A percentile compares a stretch with the other conserved stretches of the same genome.
These are phyloP conservation scores for Coleophora flavipennella DNA, from an alignment of 2,888 invertebrate species.

Conservation along the genomic window DNA sequence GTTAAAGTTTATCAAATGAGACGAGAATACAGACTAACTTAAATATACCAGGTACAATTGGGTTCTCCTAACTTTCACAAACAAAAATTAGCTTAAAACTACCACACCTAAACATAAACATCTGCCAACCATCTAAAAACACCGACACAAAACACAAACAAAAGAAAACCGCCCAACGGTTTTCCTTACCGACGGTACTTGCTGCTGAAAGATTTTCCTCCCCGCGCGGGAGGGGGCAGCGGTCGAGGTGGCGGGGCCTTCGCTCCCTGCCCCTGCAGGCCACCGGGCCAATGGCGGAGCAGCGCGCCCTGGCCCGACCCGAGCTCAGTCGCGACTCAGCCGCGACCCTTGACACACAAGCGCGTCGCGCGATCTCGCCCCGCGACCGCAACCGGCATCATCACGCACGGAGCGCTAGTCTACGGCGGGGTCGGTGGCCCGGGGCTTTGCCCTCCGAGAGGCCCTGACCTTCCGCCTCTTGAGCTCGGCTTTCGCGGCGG, in stretches of 20 bases:
- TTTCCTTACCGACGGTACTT: slow-evolving; percentile 60
- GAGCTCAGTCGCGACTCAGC: slow-evolving; percentile 67
- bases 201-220: slow-evolving; percentile 62
- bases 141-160: background rate
- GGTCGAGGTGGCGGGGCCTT: slow-evolving; percentile 69
- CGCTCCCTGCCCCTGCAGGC: slow-evolving; percentile 67
- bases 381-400: slow-evolving; percentile 61
- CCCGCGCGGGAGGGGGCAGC: slow-evolving; percentile 24
- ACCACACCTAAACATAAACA: no score
- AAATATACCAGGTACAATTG: no score
- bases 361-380: slow-evolving; percentile 54
- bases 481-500: slow-evolving; percentile 72
- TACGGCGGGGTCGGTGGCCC: slow-evolving; percentile 73
- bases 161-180: slow-evolving; percentile 9
- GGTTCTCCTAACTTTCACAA: no score
- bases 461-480: slow-evolving; percentile 72
- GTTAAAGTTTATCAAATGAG: no score
- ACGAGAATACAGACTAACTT: no score
- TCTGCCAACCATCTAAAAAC: background rate
- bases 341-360: slow-evolving; percentile 70
- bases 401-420: slow-evolving; percentile 73
- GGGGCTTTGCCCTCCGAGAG: slow-evolving; percentile 73
- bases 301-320: slow-evolving; percentile 66
- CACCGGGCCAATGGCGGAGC: slow-evolving; percentile 71
- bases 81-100: background rate